These are phyloP conservation scores for Acrobasis repandana DNA, from an alignment of 2,888 invertebrate species.

Conservation along the genomic window DNA sequence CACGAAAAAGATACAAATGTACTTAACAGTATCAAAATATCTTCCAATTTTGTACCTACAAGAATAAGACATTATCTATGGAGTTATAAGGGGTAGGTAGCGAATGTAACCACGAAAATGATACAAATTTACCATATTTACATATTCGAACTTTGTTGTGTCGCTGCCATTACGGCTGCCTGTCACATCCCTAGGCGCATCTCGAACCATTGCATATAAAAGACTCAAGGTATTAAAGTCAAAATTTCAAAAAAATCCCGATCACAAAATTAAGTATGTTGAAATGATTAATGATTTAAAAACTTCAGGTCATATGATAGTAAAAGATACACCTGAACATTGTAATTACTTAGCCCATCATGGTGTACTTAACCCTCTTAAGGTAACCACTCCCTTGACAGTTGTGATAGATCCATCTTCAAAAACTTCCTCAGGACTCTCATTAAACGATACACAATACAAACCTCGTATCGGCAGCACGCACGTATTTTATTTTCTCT, in stretches of 20 bases:
- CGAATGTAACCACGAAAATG: too few species aligned
- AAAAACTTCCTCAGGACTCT: background rate
- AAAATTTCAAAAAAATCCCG: background rate
- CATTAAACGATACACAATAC: background rate
- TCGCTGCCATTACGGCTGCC: background rate
- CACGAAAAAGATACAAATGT: background rate
- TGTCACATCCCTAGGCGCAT: background rate
- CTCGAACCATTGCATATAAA: background rate
- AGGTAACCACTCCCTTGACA: background rate
- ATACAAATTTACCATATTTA: too few species aligned
- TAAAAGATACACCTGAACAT: background rate
- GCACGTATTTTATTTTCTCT: too few species aligned
- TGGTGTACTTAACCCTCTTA: background rate
- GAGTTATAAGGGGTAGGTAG: too few species aligned
- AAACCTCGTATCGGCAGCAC: too few species aligned
- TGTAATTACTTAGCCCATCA: conserved; percentile 4
- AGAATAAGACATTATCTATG: too few species aligned
- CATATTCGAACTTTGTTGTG: too few species aligned
- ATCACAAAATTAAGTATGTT: background rate
- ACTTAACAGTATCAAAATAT: background rate
- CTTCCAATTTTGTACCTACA: background rate
- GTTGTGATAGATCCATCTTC: background rate
- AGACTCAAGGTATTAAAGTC: conserved; percentile 4
- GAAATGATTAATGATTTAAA: background rate
- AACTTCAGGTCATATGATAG: background rate